phyloP scores from a whole-genome alignment of 2,797 vertebrate genomes.

The Brachyrhaphis roseni region DNA sequence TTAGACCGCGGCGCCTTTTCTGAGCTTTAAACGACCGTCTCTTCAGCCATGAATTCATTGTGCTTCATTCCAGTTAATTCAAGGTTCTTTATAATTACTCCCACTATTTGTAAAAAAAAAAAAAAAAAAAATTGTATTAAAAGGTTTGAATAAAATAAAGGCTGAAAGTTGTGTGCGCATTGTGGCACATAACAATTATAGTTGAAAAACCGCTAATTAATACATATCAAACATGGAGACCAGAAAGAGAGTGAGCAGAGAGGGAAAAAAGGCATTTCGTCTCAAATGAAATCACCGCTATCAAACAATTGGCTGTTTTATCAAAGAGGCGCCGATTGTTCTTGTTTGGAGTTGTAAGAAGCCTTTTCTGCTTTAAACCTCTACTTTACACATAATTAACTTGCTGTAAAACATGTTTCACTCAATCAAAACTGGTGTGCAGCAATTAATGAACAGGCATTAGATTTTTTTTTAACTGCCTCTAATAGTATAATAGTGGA shows the following conservation, averaged over 20 bases:
- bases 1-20: neutral
- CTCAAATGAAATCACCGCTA: neutral
- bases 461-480: neutral
- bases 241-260: neutral
- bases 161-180: neutral
- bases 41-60: conserved; percentile 6
- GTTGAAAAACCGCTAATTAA: neutral
- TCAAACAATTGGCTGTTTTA: conserved; percentile 16
- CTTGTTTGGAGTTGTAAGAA: conserved; percentile 18
- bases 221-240: conserved; percentile 5
- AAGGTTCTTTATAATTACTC: conserved; percentile 1
- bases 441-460: neutral
- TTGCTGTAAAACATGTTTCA: conserved; percentile 28
- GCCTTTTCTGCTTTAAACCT: conserved; percentile 23
- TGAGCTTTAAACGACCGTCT: conserved; percentile 15
- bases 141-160: neutral
- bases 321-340: conserved; percentile 22
- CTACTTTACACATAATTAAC: conserved; percentile 30
- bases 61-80: conserved; percentile 3
- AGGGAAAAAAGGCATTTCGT: neutral
- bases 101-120: too few species aligned
- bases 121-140: neutral
- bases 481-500: neutral
- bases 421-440: neutral
- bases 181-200: conserved; percentile 8